A percentile compares a stretch with the other conserved stretches of the same genome.
phyloP scores from a whole-genome alignment of 1,140 invertebrate genomes.

The Zaprionus camerounensis region DNA sequence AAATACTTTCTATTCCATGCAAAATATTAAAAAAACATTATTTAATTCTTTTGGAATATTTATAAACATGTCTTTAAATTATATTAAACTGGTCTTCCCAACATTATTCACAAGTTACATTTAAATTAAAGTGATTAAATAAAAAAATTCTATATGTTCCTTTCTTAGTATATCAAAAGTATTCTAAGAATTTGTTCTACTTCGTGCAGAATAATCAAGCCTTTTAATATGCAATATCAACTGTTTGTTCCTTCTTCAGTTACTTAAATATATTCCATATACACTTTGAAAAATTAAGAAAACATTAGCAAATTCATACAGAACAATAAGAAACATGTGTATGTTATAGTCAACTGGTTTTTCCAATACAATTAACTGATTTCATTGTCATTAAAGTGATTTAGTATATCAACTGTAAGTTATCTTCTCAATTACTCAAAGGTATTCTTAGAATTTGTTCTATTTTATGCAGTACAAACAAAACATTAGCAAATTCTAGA shows the following conservation, averaged over 20 bases:
- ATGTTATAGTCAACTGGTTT: too few relatives aligned
- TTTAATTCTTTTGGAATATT: too few relatives aligned
- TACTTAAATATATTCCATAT: background rate
- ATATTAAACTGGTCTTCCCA: too few relatives aligned
- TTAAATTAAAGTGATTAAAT: too few relatives aligned
- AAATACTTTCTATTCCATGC: too few relatives aligned
- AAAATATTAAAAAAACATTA: too few relatives aligned
- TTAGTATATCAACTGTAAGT: background rate
- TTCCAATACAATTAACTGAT: background rate
- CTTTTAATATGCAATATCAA: background rate
- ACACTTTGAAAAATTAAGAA: too few relatives aligned
- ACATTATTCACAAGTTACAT: background rate
- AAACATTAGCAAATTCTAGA: constrained; percentile 4
- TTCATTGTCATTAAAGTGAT: background rate
- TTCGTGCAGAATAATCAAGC: background rate
- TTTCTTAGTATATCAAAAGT: background rate
- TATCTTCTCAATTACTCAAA: background rate
- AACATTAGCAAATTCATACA: too few relatives aligned
- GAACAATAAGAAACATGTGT: too few relatives aligned
- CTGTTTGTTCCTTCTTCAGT: background rate
- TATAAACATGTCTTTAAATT: too few relatives aligned
- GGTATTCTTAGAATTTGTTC: background rate
- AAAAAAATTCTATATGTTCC: background rate
- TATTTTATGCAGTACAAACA: background rate
- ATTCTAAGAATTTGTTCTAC: background rate